A percentile compares a stretch with the other conserved stretches of the same genome.
Evolutionary conservation across 2,888 invertebrate species (phyloP).

Genomic region (Congeria kusceri): DNA sequence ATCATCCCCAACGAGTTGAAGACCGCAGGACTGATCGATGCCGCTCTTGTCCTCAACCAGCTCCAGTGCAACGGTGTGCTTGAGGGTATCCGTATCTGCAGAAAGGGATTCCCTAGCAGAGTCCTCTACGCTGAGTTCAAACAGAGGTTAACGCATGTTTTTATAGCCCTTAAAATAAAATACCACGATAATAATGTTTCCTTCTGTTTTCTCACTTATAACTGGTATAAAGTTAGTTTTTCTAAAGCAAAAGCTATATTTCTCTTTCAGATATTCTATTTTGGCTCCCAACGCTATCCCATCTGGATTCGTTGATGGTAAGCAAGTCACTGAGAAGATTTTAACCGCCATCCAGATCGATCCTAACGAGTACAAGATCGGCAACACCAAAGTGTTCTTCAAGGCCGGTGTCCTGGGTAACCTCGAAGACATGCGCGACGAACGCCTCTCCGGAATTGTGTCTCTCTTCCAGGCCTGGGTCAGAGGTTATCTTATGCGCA

Average conservation of each 20-base stretch:
- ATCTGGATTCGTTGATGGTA: conserved; percentile 86
- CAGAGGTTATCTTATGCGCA: conserved; percentile 91
- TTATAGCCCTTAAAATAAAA: conserved; percentile 77
- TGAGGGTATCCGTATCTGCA: conserved; percentile 99
- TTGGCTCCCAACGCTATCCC: conserved; percentile 94
- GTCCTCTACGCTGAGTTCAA: conserved; percentile 99
- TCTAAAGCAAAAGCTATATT: background rate
- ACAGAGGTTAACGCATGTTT: conserved; percentile 92
- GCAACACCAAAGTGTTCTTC: conserved; percentile 99
- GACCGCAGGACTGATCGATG: conserved; percentile 94
- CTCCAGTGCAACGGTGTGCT: conserved; percentile 99
- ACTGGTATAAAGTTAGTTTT: too few species aligned
- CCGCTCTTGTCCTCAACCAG: conserved; percentile 99
- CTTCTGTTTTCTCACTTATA: too few species aligned
- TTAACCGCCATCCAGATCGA: conserved; percentile 90
- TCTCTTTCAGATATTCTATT: conserved; percentile 92
- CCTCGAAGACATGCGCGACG: conserved; percentile 99
- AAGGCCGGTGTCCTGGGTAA: conserved; percentile 99
- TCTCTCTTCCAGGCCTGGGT: conserved; percentile 96
- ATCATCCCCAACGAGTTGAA: conserved; percentile 96
- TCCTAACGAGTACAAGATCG: conserved; percentile 97
- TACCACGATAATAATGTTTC: too few species aligned
- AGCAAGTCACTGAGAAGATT: conserved; percentile 89
- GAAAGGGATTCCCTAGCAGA: conserved; percentile 99
- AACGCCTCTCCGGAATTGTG: conserved; percentile 97